phyloP scores from a whole-genome alignment of 30 jellyfish, hydroid and myxozoan genomes.

The Aurelia coerulea region DNA sequence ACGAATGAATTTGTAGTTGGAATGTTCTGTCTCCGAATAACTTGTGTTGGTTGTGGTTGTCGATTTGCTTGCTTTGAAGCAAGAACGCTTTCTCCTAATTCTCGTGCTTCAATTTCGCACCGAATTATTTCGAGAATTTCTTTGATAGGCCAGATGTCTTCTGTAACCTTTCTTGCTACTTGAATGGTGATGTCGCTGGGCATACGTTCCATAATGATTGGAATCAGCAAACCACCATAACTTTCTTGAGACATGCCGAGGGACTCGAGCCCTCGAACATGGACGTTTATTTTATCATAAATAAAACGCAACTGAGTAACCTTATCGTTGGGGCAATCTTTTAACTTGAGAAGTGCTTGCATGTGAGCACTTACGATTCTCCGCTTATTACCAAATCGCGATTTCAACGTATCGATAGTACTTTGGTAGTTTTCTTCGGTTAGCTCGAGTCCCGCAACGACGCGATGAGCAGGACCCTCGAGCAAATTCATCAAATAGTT shows the following conservation, averaged over 20 bases:
- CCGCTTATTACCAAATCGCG: no score
- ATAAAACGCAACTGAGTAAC: conserved; percentile 16
- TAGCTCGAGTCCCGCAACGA: conserved; percentile 54
- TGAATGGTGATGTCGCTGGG: conserved; percentile 45
- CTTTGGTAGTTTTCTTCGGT: no score
- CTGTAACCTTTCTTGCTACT: conserved; percentile 60
- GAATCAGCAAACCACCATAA: conserved; percentile 75
- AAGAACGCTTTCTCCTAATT: conserved; percentile 11
- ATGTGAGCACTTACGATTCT: no score
- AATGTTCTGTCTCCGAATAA: not conserved
- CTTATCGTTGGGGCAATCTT: no score
- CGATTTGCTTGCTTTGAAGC: conserved; percentile 4
- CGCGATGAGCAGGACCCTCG: conserved; percentile 62
- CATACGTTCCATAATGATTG: conserved; percentile 51
- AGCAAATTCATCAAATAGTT: conserved; percentile 57
- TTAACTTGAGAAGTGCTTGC: no score
- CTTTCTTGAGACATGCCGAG: conserved; percentile 51
- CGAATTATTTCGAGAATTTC: conserved; percentile 40
- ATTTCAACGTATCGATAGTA: no score
- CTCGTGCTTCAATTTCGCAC: conserved; percentile 66
- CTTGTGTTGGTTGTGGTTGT: conserved; percentile 3
- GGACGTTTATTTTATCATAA: conserved; percentile 60
- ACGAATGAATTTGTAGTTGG: conserved; percentile 36
- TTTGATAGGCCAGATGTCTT: conserved; percentile 63
- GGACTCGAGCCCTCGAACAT: conserved; percentile 60